Evolutionary conservation across 2,888 invertebrate species (phyloP), one percentile per base, ranked within the genome.

Genomic region (Aporophyla nigra): DNA sequence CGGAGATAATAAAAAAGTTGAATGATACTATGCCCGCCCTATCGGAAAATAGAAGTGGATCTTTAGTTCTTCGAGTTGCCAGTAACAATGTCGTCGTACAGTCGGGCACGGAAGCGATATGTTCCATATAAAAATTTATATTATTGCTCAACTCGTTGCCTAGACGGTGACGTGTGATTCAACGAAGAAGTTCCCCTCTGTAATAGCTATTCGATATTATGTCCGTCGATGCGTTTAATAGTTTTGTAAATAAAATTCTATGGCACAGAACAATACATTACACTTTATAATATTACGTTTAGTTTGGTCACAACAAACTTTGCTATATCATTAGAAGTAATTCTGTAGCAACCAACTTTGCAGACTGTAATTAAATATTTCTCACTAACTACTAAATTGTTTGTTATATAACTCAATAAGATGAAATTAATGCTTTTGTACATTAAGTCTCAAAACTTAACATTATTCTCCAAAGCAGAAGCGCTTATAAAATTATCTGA

Each of bases 1-100:
- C 91, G 87, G 90, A 94, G 94, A 95, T 96, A 95, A 95, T 96
- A 96, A 95, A 95, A 95, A 96, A 96, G 93, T 96, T 96, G 94
- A 94, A 95, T 94, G 95, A 94, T 94, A 94, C 94, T 93, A 92
- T 93, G 93, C 91, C 92, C 94, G 92, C 88, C 93, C 95, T 96
- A 95, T 95, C 94, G 96, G 95, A 95, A 95, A 95, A 95, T 94
- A 93, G 90, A 91, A 95, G 95, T 92, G 93, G 94, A 92, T 93
- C 93, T 94, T 94, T 94, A 95, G 95, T 95, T 95, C 92, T 91
- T 88, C 89, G 90, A 92, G 91, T 90, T 89, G 88, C 91, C 91
- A 86, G 94, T 94, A 95, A 95, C 95, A 95, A 95, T 94, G 93
- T 92, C 88, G 90, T 79, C 71, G 93, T 91, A 94, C 92, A 87